A percentile compares a stretch with the other conserved stretches of the same genome.
phyloP scores from a whole-genome alignment of 2,797 vertebrate genomes.

The Pangasius sanitwongsei region DNA sequence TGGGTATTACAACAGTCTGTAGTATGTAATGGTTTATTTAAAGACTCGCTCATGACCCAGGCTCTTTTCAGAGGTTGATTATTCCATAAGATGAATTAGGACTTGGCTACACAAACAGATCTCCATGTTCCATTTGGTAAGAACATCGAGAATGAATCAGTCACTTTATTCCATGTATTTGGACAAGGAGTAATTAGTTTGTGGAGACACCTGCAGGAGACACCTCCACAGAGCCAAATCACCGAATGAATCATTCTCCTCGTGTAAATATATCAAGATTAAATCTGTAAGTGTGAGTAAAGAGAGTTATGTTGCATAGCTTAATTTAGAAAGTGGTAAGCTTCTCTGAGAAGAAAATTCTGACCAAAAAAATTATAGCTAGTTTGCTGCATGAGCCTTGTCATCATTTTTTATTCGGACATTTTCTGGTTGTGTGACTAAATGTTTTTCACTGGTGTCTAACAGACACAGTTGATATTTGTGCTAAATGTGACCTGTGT shows the following conservation, averaged over 20 bases:
- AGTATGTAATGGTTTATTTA: constrained; percentile 55
- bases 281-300: neutral
- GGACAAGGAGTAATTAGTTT: constrained; percentile 42
- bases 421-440: neutral
- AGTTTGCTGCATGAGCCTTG: neutral
- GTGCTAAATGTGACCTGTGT: neutral
- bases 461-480: neutral
- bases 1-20: constrained; percentile 48
- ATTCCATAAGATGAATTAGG: constrained; percentile 45
- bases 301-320: neutral
- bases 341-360: neutral
- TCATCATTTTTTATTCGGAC: neutral
- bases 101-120: constrained; percentile 36
- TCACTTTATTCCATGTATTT: constrained; percentile 43
- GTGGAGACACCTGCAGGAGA: constrained; percentile 47
- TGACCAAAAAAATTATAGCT: neutral
- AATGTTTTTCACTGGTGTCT: neutral
- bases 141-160: constrained; percentile 42
- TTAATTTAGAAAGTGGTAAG: neutral
- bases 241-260: constrained; percentile 24
- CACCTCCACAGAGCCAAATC: constrained; percentile 29
- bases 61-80: constrained; percentile 47
- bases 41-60: constrained; percentile 31
- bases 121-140: constrained; percentile 54
- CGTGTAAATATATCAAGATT: constrained; percentile 21